These are phyloP conservation scores for Allolobophora icterica DNA, from an alignment of 2,888 invertebrate species.

Conservation along the genomic window DNA sequence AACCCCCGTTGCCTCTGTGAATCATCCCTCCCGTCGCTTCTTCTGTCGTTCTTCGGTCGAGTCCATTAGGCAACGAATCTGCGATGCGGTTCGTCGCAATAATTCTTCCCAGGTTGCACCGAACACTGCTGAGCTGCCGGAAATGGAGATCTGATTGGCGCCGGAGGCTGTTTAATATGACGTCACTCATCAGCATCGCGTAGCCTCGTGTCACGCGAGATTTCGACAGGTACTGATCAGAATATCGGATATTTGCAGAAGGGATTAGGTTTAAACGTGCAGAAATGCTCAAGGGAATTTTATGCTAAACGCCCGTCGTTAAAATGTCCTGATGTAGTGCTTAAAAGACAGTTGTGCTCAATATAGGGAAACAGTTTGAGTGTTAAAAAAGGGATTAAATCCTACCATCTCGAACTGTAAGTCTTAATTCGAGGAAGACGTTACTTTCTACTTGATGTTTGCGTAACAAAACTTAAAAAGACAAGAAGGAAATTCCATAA, in stretches of 20 bases:
- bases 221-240: not conserved
- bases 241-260: not conserved
- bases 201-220: not conserved
- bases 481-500: too few species aligned
- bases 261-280: not conserved
- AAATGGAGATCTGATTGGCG: not conserved
- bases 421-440: too few species aligned
- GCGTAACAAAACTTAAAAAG: too few species aligned
- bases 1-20: not conserved
- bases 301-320: not conserved
- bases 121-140: not conserved
- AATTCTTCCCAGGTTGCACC: not conserved
- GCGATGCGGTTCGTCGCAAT: not conserved
- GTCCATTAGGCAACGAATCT: not conserved
- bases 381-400: too few species aligned
- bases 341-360: too few species aligned
- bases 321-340: too few species aligned
- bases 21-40: not conserved
- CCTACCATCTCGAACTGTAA: too few species aligned
- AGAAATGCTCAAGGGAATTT: not conserved
- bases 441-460: too few species aligned
- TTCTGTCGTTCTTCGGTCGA: not conserved
- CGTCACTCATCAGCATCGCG: constrained; percentile 17
- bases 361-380: too few species aligned
- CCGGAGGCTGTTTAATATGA: not conserved